These are phyloP conservation scores for Zonitis immaculata DNA, from an alignment of 2,888 invertebrate species.

Conservation along the genomic window DNA sequence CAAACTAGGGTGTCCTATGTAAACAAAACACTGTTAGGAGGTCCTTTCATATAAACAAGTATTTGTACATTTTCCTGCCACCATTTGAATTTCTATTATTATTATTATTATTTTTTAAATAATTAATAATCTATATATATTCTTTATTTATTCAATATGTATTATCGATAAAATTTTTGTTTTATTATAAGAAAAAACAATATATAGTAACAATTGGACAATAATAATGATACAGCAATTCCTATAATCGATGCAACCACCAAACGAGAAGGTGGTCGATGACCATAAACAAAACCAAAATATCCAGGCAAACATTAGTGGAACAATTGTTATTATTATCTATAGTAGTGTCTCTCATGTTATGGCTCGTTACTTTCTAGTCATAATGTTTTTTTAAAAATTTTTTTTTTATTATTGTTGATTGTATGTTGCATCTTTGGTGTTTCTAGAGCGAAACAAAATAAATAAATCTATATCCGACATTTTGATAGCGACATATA, in stretches of 20 bases:
- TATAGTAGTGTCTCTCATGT: conserved; percentile 23
- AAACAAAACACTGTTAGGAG: conserved; percentile 30
- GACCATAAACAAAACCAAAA: conserved; percentile 31
- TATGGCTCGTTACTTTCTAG: conserved; percentile 36
- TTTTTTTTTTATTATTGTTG: background rate
- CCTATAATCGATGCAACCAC: conserved; percentile 22
- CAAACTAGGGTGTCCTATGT: conserved; percentile 35
- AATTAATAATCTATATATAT: conserved; percentile 2
- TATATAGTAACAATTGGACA: conserved; percentile 1
- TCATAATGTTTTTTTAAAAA: conserved; percentile 30
- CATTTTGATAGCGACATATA: too few species aligned
- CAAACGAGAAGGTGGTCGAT: conserved; percentile 27
- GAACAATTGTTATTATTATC: conserved; percentile 22
- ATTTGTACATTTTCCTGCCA: conserved; percentile 14
- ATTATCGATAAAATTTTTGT: background rate
- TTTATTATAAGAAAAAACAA: background rate
- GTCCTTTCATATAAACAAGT: conserved; percentile 18
- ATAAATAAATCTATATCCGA: background rate
- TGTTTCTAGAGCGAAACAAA: background rate
- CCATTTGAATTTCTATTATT: conserved; percentile 10
- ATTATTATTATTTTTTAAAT: too few species aligned
- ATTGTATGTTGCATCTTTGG: background rate
- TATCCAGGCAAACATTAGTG: conserved; percentile 24
- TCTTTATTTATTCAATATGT: background rate
- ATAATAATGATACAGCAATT: conserved; percentile 20